Conservation (phyloP, 2,113 vertebrate genomes). For the Puffinus mauretanicus region DNA sequence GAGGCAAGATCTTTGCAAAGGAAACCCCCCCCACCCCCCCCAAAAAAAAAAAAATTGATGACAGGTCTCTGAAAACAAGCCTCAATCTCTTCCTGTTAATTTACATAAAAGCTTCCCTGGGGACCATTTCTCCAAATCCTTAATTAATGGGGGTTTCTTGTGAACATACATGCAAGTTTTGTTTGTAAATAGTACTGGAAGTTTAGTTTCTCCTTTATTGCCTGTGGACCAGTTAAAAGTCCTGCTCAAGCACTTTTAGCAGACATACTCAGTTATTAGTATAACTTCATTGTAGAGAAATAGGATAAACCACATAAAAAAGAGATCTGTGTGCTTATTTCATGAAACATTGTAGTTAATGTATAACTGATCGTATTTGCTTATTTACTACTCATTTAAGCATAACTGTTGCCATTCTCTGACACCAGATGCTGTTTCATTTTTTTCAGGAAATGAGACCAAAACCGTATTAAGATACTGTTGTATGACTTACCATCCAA, state of each 20-base stretch:
- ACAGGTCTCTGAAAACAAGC: background rate
- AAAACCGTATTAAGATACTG: background rate
- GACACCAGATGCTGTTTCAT: background rate
- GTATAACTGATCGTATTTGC: background rate
- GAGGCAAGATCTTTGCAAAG: background rate
- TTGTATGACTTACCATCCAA: rapidly evolving
- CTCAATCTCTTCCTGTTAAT: background rate
- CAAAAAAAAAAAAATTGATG: background rate
- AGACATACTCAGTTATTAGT: background rate
- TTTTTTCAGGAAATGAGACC: background rate
- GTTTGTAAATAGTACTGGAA: background rate
- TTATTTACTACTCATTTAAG: background rate
- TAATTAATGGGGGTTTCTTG: background rate
- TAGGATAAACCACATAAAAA: background rate
- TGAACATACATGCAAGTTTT: background rate
- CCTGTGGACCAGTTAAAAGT: background rate
- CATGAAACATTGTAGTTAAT: background rate
- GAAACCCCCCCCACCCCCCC: background rate
- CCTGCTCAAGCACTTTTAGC: background rate
- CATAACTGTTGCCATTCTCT: background rate
- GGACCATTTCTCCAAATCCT: background rate
- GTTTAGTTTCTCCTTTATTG: background rate
- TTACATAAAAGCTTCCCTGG: background rate
- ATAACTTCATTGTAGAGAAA: background rate
- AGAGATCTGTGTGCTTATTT: background rate